Percentiles rank a stretch among this genome's conserved stretches.
phyloP scores from a whole-genome alignment of 2,113 vertebrate genomes.

The Callochromis pleurospilus region DNA sequence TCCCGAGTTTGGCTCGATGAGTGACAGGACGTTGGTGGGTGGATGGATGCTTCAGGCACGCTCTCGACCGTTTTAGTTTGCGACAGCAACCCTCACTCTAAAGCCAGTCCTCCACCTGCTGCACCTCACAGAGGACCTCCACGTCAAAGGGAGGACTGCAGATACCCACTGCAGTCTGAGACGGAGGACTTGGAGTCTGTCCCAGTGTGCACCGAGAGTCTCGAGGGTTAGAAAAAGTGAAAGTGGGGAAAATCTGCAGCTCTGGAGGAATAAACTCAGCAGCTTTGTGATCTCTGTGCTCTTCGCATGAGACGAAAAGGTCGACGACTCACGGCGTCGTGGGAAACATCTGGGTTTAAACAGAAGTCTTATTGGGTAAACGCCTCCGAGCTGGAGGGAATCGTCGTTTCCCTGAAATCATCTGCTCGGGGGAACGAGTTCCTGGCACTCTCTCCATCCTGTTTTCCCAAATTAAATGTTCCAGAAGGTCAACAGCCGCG shows the following conservation, averaged over 20 bases:
- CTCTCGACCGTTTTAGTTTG: background rate
- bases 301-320: background rate
- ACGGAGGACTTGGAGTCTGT: background rate
- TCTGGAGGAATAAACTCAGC: background rate
- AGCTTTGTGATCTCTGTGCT: background rate
- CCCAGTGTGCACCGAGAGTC: background rate
- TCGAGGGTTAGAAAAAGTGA: background rate
- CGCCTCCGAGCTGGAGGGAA: background rate
- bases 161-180: background rate
- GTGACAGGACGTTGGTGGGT: background rate
- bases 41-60: background rate
- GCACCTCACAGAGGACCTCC: background rate
- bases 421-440: background rate
- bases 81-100: background rate
- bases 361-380: background rate
- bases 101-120: background rate
- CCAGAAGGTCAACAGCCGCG: background rate
- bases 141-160: background rate
- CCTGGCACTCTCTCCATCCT: background rate
- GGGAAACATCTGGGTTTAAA: background rate
- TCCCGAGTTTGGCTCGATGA: background rate
- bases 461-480: background rate
- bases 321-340: accelerated
- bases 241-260: background rate
- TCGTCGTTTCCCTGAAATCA: background rate